Percentiles rank a stretch among this genome's conserved stretches.
phyloP scores from a whole-genome alignment of 2,797 vertebrate species.

The Sardinella longiceps region DNA sequence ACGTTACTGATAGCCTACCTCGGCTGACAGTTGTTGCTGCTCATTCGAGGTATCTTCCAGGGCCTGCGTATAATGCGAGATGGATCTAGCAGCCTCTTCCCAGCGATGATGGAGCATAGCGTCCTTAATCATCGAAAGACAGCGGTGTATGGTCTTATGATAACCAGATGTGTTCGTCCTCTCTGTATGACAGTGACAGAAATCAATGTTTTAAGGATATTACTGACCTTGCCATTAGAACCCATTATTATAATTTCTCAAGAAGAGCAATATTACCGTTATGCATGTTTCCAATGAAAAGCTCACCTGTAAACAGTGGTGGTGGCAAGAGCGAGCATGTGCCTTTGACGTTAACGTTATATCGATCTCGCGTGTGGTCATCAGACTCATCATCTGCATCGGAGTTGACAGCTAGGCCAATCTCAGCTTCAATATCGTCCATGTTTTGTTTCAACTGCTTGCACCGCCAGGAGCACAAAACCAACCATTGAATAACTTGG shows the following conservation, averaged over 20 bases:
- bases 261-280: background rate
- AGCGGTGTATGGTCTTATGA: conserved; percentile 68
- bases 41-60: conserved; percentile 70
- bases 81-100: conserved; percentile 82
- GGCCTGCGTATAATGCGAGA: conserved; percentile 78
- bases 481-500: too few species aligned
- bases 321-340: background rate
- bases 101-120: conserved; percentile 85
- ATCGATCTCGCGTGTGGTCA: background rate
- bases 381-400: conserved; percentile 33
- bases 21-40: conserved; percentile 50
- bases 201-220: too few species aligned
- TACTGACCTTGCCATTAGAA: too few species aligned
- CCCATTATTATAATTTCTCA: too few species aligned
- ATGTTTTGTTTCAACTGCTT: conserved; percentile 36
- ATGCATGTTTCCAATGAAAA: background rate
- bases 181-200: background rate
- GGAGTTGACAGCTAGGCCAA: background rate
- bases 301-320: background rate
- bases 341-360: background rate
- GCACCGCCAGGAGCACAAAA: background rate
- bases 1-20: too few species aligned
- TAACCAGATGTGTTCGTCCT: conserved; percentile 66
- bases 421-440: conserved; percentile 60
- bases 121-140: conserved; percentile 79